These are phyloP conservation scores for Spisula solida DNA, from an alignment of 2,888 invertebrate genomes.

Conservation along the genomic window DNA sequence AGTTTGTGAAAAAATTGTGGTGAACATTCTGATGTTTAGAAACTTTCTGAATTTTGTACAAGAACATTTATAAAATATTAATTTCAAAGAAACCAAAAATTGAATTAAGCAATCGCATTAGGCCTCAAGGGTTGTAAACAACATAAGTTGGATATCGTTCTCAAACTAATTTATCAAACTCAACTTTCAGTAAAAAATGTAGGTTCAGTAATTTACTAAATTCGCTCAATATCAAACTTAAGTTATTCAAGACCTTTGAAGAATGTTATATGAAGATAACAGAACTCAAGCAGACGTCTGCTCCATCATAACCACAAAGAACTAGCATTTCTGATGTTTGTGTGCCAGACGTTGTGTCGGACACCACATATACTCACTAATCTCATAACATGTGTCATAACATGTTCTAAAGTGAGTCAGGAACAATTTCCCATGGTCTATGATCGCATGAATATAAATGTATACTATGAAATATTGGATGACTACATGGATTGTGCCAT, in stretches of 20 bases:
- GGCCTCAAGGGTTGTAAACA: too few species aligned
- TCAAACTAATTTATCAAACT: too few species aligned
- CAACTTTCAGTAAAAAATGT: too few species aligned
- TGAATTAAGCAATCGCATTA: neutral
- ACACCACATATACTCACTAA: slow-evolving; percentile 30
- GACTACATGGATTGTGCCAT: neutral
- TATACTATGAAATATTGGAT: neutral
- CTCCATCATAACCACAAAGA: neutral
- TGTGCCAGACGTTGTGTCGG: neutral
- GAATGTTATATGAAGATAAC: too few species aligned
- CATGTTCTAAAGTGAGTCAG: slow-evolving; percentile 53
- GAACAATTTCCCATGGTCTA: slow-evolving; percentile 67
- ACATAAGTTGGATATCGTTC: too few species aligned
- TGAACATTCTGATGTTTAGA: neutral
- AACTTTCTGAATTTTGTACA: neutral
- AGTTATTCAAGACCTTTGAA: too few species aligned
- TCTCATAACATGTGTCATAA: slow-evolving; percentile 31
- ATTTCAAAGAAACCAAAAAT: neutral
- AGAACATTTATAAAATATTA: neutral
- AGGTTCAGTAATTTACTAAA: too few species aligned
- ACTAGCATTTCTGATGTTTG: neutral
- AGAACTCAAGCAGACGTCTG: neutral
- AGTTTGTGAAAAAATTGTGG: neutral
- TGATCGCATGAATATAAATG: slow-evolving; percentile 40
- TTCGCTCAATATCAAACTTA: too few species aligned